These are phyloP conservation scores for Pituophis catenifer DNA, from an alignment of 2,113 vertebrate genomes.

Conservation along the genomic window DNA sequence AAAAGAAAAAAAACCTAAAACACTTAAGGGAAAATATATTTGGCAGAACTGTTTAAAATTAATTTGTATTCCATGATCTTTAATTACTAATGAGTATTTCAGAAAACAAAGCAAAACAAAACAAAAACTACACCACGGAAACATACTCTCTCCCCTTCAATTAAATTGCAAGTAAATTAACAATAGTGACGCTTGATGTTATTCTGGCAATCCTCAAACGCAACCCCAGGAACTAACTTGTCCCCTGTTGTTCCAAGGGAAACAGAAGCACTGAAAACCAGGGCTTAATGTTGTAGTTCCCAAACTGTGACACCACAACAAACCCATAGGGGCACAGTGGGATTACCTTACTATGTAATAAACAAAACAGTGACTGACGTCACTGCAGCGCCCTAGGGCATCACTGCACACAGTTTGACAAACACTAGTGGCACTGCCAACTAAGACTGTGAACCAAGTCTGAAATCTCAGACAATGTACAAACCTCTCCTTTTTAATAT, in stretches of 20 bases:
- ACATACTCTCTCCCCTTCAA: neutral
- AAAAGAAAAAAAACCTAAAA: neutral
- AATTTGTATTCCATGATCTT: neutral
- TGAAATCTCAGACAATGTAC: neutral
- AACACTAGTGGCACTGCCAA: neutral
- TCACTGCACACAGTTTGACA: neutral
- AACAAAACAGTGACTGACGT: neutral
- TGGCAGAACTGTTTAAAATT: neutral
- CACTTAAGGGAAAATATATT: neutral
- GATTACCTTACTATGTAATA: neutral
- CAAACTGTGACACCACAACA: neutral
- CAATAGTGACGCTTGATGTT: neutral
- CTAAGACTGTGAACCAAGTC: neutral
- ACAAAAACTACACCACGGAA: neutral
- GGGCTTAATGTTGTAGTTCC: neutral
- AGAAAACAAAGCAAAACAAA: neutral
- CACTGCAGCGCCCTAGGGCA: neutral
- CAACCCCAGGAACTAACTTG: neutral
- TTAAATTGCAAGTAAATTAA: neutral
- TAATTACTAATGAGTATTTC: slow-evolving; percentile 17
- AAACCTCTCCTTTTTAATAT: too few relatives aligned
- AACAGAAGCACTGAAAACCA: neutral
- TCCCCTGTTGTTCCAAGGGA: neutral
- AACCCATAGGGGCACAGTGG: neutral
- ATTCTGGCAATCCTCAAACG: neutral